Percentiles rank a stretch among this genome's conserved stretches.
Conservation (phyloP, 2,113 vertebrate genomes). For the Trinectes maculatus region DNA sequence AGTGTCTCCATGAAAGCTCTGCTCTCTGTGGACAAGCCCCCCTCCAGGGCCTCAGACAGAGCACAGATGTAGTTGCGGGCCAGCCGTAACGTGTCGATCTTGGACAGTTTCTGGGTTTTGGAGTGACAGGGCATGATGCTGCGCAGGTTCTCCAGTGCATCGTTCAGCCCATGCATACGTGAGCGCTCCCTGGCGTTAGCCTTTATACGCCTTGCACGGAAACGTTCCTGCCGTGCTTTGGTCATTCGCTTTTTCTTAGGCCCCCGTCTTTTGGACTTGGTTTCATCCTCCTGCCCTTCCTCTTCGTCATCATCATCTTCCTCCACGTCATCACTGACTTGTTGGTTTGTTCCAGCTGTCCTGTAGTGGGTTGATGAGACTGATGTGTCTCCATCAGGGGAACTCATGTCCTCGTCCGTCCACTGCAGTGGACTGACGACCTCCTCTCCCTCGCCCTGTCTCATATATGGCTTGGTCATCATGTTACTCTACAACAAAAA, state of each 20-base stretch:
- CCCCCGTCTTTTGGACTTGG: conserved; percentile 90
- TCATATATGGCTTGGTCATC: conserved; percentile 86
- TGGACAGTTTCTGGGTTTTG: conserved; percentile 97
- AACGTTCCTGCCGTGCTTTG: conserved; percentile 91
- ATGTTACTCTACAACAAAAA: conserved; percentile 72
- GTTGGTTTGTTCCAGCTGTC: conserved; percentile 38
- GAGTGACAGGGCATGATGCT: conserved; percentile 98
- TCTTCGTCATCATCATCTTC: conserved; percentile 82
- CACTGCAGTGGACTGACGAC: conserved; percentile 84
- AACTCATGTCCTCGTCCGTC: conserved; percentile 83
- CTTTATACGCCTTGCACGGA: conserved; percentile 90
- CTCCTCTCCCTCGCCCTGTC: conserved; percentile 84
- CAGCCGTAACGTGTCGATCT: conserved; percentile 94
- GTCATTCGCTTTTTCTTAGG: conserved; percentile 98
- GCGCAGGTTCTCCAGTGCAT: conserved; percentile 93
- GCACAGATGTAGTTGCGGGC: conserved; percentile 98
- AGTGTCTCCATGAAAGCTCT: conserved; percentile 93
- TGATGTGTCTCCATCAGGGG: conserved; percentile 80
- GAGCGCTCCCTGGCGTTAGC: conserved; percentile 94
- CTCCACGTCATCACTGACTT: conserved; percentile 69
- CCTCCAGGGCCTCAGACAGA: conserved; percentile 93
- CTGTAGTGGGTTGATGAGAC: conserved; percentile 54
- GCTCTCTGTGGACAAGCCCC: conserved; percentile 88
- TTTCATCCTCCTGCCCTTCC: conserved; percentile 80
- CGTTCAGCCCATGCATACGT: conserved; percentile 95